Evolutionary conservation across 2,888 invertebrate species (phyloP), one percentile per base, ranked within the genome.

Genomic region (Ichneumon xanthorius): DNA sequence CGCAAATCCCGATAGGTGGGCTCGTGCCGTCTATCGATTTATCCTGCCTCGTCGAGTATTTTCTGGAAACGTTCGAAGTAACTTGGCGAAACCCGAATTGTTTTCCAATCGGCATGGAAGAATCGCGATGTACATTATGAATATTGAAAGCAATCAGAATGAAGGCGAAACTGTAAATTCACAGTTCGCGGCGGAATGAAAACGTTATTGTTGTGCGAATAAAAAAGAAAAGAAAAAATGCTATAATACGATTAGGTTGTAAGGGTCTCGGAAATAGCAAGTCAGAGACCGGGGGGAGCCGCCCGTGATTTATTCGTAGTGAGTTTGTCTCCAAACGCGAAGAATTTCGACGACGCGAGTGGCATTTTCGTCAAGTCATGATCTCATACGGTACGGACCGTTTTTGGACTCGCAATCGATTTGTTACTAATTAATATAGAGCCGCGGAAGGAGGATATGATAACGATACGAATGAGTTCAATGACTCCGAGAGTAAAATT

Each of bases 341-440:
- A 30, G 16, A 63, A 77, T 53, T 55, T 67, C 9, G n/a, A 50
- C 53, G 76, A 61, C 73, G 80, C 80, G 83, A 80, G 86, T 86
- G 80, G 81, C 84, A 86, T 83, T 85, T 83, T 88, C 87, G 87
- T 85, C 81, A 72, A 87, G 84, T 88, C 84, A 89, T 90, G 90
- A 90, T 90, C 90, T 90, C 90, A 90, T 89, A 87, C 76, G 81
- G 87, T 88, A 87, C 85, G 86, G 77, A 89, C 78, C 80, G 86
- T 76, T 80, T 86, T 86, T 73, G 83, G 79, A 87, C 84, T 86
- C 86, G 87, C 82, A 72, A 85, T 82, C 82, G 86, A 82, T 89
- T 89, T 86, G 87, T 88, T 87, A 79, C 84, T 87, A 84, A 88
- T 86, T 73, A 79, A 68, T 55, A 19, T 72, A 40, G 40, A 40